Evolutionary conservation across 2,888 invertebrate species (phyloP), one percentile per base, ranked within the genome.

Genomic region (Limulus polyphemus): DNA sequence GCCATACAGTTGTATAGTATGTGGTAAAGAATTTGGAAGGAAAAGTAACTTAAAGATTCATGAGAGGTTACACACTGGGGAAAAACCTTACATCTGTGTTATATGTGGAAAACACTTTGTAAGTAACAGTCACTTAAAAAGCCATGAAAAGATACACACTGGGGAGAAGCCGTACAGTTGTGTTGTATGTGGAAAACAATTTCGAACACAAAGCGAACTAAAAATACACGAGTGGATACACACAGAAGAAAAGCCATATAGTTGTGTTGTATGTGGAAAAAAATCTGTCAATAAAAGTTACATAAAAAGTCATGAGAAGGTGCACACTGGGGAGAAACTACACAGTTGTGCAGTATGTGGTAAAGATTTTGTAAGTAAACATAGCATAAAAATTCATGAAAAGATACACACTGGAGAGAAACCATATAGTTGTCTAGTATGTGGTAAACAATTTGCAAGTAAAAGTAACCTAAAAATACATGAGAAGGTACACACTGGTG

Each of bases 1-100:
- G 32, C 32, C 32, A 32, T 32, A 32, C 32, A 32, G 32, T 17
- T 58, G 58, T 47, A 16, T 14, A 10, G 48, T 46, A 13, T 60
- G 60, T 47, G 49, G 47, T 5, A 60, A 60, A 47, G 47, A 17
- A 14, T 60, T 60, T n/a, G 16, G 56, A 12, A 50, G 56, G 47
- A 56, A 47, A 11, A 51, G 56, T 47, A n/a, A 56, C 32, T n/a
- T 60, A 4, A 60, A 16, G 14, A 51, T 56, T 7, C 60, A 60
- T 16, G 56, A 56, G 14, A 14, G 56, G 10, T 50, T 50, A 16
- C 60, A 60, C 17, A 16, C 56, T 10, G 51, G 16, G 13, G 47
- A 16, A 13, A 51, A 51, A 16, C 14, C 10, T 9, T 51, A 56
- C 14, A 47, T 13, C 11, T 60, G 60, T 46, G 16, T 16, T 10